Evolutionary conservation across 2,888 invertebrate genomes (phyloP), one percentile per base, ranked within the genome.

Genomic region (Thumatha senex): DNA sequence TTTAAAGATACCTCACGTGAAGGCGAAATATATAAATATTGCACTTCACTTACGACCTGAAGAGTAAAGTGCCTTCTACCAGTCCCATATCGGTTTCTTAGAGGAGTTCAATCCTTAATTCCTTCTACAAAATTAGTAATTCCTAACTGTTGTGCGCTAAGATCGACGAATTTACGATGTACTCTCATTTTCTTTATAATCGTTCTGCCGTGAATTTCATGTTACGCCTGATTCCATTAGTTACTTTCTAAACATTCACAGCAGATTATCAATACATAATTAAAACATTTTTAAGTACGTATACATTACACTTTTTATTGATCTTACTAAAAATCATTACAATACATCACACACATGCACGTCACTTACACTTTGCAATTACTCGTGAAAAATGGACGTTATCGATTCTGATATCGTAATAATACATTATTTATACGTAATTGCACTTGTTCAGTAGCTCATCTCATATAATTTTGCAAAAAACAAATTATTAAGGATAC

Each of bases 351-450:
- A 58, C 57, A 64, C 68, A 76, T 67, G 58, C 63, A 58, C 44
- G 41, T 59, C 71, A 63, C 62, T 63, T 70, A 70, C 51, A 64
- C 70, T 61, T 77, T 76, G 78, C 78, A 79, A 80, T 80, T 77
- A 78, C 70, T 73, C 76, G 70, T 78, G 79, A 78, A 85, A 81
- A 80, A 84, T 87, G 88, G 88, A 88, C 88, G 87, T 82, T 61
- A 75, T 73, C 67, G 49, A 67, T 70, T 79, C 7, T 78, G 73
- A 72, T 78, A 76, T 78, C 67, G 72, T 80, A 76, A 70, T 78
- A 74, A 72, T 76, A 73, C 64, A 77, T 75, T 75, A 78, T 78
- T 44, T 77, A 75, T 76, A 78, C 76, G 82, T 88, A 89, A 89
- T 89, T 85, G 89, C 89, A 89, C 88, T 89, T 89, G 78, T 79